phyloP scores from a whole-genome alignment of 2,113 vertebrate species.

The Todiramphus saurophagus region DNA sequence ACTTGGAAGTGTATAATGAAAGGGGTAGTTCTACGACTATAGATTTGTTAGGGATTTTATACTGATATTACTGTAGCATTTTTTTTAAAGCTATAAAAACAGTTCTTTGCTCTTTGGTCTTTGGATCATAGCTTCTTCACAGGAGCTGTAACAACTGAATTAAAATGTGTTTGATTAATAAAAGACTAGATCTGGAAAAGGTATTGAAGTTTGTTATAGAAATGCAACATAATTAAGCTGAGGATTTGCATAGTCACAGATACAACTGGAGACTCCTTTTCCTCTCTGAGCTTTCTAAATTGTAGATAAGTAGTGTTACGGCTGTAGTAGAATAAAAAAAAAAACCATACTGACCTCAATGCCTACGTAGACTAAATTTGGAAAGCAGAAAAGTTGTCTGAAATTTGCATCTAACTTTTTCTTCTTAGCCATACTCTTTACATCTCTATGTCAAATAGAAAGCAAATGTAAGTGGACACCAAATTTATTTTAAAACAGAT shows the following conservation, averaged over 20 bases:
- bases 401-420: not conserved
- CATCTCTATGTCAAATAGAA: not conserved
- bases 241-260: not conserved
- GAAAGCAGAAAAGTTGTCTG: not conserved
- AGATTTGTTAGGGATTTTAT: constrained; percentile 25
- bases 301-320: not conserved
- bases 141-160: not conserved
- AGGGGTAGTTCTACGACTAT: not conserved
- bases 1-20: constrained; percentile 32
- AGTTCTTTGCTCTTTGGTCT: not conserved
- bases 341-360: not conserved
- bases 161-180: not conserved
- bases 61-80: not conserved
- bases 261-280: not conserved
- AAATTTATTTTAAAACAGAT: no score
- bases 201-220: not conserved
- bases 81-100: constrained; percentile 9
- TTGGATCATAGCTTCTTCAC: not conserved
- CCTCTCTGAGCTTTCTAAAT: not conserved
- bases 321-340: not conserved
- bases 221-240: not conserved
- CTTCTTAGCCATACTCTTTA: not conserved
- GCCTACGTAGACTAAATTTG: not conserved
- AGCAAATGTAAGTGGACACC: no score
- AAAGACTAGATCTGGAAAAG: not conserved